A percentile compares a stretch with the other conserved stretches of the same genome.
phyloP scores from a whole-genome alignment of 2,113 vertebrate species.

The Menura novaehollandiae region DNA sequence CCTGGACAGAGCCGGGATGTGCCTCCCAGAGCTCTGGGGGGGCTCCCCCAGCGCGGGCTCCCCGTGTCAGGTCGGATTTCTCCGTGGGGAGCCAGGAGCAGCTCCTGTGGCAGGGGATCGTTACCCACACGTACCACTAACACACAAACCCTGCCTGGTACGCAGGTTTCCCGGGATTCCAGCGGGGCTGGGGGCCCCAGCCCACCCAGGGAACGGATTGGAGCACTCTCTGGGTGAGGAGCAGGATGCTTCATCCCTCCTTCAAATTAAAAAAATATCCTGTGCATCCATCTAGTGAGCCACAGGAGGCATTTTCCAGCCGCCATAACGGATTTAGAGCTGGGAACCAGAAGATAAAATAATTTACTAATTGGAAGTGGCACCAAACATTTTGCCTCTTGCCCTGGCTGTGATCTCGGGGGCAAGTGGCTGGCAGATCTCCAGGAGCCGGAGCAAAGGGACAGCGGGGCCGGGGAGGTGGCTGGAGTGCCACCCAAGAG shows the following conservation, averaged over 20 bases:
- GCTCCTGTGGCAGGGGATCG: not conserved
- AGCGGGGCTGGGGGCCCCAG: not conserved
- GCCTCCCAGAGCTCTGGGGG: not conserved
- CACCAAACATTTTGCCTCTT: constrained; percentile 72
- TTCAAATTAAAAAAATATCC: constrained; percentile 56
- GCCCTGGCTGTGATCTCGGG: constrained; percentile 58
- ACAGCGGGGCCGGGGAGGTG: not conserved
- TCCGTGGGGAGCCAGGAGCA: not conserved
- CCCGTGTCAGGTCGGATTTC: not conserved
- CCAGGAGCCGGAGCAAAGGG: constrained; percentile 14
- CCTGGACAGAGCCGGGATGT: fast-evolving
- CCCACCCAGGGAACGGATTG: not conserved
- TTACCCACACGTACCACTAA: not conserved
- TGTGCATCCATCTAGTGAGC: constrained; percentile 50
- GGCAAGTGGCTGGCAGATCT: constrained; percentile 34
- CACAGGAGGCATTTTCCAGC: constrained; percentile 32
- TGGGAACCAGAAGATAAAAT: constrained; percentile 57
- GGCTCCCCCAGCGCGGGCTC: fast-evolving
- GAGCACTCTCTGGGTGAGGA: not conserved
- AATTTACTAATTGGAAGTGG: constrained; percentile 72
- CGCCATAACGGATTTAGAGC: constrained; percentile 28
- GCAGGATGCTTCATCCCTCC: not conserved
- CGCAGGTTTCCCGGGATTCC: not conserved
- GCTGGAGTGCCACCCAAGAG: not conserved
- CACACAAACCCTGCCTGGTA: not conserved